A percentile compares a stretch with the other conserved stretches of the same genome.
These are phyloP conservation scores for Hirundichthys speculiger DNA, from an alignment of 2,113 vertebrate genomes.

Conservation along the genomic window DNA sequence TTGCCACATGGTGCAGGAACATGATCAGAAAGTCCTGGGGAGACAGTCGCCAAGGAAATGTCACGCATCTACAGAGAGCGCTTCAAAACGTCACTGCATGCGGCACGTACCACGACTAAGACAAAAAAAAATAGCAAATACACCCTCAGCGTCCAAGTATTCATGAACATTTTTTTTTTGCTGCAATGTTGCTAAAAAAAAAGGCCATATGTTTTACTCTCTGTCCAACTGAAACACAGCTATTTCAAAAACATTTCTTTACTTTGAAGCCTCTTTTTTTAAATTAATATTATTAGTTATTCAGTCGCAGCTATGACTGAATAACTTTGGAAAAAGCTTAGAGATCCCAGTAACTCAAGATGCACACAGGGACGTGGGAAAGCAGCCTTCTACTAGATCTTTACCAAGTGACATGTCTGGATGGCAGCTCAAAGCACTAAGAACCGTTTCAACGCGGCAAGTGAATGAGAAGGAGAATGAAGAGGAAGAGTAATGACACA, in stretches of 20 bases:
- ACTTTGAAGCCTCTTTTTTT: neutral
- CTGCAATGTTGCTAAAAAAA: neutral
- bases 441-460: slow-evolving; percentile 32
- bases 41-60: slow-evolving; percentile 47
- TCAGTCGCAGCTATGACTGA: neutral
- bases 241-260: neutral
- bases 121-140: slow-evolving; percentile 11
- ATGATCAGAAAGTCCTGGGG: slow-evolving; percentile 93
- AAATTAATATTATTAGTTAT: neutral
- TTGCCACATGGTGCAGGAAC: slow-evolving; percentile 92
- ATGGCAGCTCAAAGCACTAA: slow-evolving; percentile 36
- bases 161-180: neutral
- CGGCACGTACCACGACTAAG: neutral
- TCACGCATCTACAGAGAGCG: slow-evolving; percentile 23
- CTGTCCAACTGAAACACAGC: neutral
- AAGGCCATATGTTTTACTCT: too few relatives aligned
- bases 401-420: slow-evolving; percentile 26
- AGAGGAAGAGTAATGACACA: slow-evolving; percentile 56
- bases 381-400: slow-evolving; percentile 22
- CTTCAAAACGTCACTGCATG: slow-evolving; percentile 18
- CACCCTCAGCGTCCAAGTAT: neutral
- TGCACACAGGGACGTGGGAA: slow-evolving; percentile 5
- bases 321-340: slow-evolving; percentile 4
- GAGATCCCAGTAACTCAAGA: slow-evolving; percentile 10
- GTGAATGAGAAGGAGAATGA: slow-evolving; percentile 51